phyloP scores from a whole-genome alignment of 2,113 vertebrate species.

The Oryzias melastigma region DNA sequence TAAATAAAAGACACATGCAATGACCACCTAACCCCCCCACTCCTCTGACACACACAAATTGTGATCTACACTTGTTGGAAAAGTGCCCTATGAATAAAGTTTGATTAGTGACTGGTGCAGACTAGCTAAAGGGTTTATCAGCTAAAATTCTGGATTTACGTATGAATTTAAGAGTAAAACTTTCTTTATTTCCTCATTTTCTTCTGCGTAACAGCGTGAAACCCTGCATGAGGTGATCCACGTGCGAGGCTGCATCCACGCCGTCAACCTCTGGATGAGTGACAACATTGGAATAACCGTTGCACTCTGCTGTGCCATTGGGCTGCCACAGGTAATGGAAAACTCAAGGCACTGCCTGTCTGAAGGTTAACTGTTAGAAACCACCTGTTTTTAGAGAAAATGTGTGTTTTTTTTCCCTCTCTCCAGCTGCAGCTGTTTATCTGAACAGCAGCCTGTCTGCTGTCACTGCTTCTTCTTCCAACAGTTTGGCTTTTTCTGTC shows the following conservation, averaged over 20 bases:
- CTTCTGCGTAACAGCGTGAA: constrained; percentile 75
- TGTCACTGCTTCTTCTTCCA: not conserved
- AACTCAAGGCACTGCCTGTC: not conserved
- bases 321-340: constrained; percentile 85
- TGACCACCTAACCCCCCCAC: too few species aligned
- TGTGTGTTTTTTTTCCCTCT: not conserved
- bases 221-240: constrained; percentile 79
- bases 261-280: constrained; percentile 87
- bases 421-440: not conserved
- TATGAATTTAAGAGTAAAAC: constrained; percentile 7
- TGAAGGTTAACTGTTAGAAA: constrained; percentile 4
- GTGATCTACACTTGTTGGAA: too few species aligned
- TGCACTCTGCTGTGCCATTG: constrained; percentile 81
- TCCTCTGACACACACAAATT: too few species aligned
- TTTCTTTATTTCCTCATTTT: constrained; percentile 1
- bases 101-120: too few species aligned
- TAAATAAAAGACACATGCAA: too few species aligned
- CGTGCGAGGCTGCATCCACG: constrained; percentile 89
- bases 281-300: constrained; percentile 85
- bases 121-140: not conserved
- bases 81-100: too few species aligned
- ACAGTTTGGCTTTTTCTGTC: not conserved
- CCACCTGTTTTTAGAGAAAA: constrained; percentile 4
- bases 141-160: not conserved
- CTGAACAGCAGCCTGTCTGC: not conserved